These are phyloP conservation scores for Aphodius granarius DNA, from an alignment of 2,888 invertebrate genomes.

Conservation along the genomic window DNA sequence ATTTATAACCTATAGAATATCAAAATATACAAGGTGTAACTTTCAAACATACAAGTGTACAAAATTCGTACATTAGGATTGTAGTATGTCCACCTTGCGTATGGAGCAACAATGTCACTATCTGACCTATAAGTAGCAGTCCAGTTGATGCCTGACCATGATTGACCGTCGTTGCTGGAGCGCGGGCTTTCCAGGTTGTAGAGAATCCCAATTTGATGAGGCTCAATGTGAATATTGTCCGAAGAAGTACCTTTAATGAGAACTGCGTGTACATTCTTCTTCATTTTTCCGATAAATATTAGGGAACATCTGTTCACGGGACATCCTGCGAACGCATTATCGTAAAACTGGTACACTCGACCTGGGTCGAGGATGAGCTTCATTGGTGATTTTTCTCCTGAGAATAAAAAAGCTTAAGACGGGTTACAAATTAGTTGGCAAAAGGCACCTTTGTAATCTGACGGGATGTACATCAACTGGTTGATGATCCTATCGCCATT, in stretches of 20 bases:
- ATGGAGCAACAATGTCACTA: constrained; percentile 94
- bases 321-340: constrained; percentile 59
- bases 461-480: constrained; percentile 86
- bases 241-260: constrained; percentile 43
- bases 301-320: constrained; percentile 87
- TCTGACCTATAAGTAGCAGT: constrained; percentile 94
- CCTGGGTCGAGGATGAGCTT: background rate
- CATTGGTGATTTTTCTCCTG: constrained; percentile 41
- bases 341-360: background rate
- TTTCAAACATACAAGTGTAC: too few species aligned
- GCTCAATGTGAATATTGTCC: constrained; percentile 81
- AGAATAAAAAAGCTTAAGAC: constrained; percentile 4
- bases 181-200: constrained; percentile 95
- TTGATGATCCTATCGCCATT: constrained; percentile 75
- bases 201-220: constrained; percentile 90
- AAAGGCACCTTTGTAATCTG: constrained; percentile 67
- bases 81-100: constrained; percentile 91
- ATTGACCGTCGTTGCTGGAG: constrained; percentile 85
- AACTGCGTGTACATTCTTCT: constrained; percentile 40
- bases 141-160: constrained; percentile 85
- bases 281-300: constrained; percentile 75
- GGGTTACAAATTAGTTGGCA: too few species aligned
- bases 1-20: background rate
- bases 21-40: too few species aligned
- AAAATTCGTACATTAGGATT: constrained; percentile 64